phyloP scores from a whole-genome alignment of 2,888 invertebrate genomes.

The Copidosoma aretas region DNA sequence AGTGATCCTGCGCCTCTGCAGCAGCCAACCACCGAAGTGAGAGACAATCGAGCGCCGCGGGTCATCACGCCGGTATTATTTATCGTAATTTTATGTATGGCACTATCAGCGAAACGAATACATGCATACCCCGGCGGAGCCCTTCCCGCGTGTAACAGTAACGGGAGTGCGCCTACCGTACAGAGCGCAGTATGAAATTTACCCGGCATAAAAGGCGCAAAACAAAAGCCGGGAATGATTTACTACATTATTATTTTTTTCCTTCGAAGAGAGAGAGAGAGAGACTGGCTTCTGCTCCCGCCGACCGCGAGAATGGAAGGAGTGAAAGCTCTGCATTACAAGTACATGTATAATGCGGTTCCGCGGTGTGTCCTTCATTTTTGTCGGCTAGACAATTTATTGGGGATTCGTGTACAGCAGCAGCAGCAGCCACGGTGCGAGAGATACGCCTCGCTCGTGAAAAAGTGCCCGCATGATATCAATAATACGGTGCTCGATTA shows the following conservation, averaged over 20 bases:
- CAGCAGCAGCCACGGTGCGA: too few relatives aligned
- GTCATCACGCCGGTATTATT: conserved; percentile 46
- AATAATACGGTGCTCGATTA: too few relatives aligned
- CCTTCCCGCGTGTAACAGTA: too few relatives aligned
- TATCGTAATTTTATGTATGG: conserved; percentile 62
- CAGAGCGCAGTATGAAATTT: conserved; percentile 14
- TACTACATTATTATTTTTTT: conserved; percentile 55
- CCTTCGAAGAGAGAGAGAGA: neutral
- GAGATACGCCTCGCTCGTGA: too few relatives aligned
- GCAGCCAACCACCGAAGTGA: conserved; percentile 18
- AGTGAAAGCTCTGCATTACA: too few relatives aligned
- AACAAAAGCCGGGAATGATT: conserved; percentile 50
- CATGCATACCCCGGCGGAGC: neutral
- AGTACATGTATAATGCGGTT: too few relatives aligned
- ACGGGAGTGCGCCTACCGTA: neutral
- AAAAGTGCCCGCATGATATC: too few relatives aligned
- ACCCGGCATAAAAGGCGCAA: conserved; percentile 52
- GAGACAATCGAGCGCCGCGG: conserved; percentile 39
- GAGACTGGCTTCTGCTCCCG: neutral
- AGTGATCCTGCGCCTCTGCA: conserved; percentile 26
- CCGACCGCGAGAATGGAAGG: too few relatives aligned
- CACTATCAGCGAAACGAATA: conserved; percentile 53
- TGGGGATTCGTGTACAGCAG: too few relatives aligned
- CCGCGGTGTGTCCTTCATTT: too few relatives aligned
- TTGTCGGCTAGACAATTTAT: too few relatives aligned